Percentiles rank a stretch among this genome's conserved stretches.
Evolutionary conservation across 2,888 invertebrate genomes (phyloP).

Genomic region (Baronia brevicornis): DNA sequence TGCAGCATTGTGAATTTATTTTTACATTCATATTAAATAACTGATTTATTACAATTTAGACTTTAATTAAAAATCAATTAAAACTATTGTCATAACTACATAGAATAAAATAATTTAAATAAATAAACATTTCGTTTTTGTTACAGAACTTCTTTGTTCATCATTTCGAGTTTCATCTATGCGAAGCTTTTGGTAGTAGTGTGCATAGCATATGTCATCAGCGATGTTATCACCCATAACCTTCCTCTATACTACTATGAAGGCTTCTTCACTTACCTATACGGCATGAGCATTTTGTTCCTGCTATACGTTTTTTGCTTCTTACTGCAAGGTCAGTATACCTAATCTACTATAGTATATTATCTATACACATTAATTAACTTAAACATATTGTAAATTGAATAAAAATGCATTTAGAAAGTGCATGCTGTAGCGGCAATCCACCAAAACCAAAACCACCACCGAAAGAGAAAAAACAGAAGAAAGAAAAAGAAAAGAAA

Average conservation of each 20-base stretch:
- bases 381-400: not conserved
- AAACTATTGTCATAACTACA: no score
- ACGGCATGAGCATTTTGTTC: constrained; percentile 94
- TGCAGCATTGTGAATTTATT: constrained; percentile 1
- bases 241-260: constrained; percentile 95
- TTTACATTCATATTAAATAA: no score
- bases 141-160: constrained; percentile 94
- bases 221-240: constrained; percentile 95
- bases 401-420: constrained; percentile 69
- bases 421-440: constrained; percentile 86
- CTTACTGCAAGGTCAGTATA: constrained; percentile 82
- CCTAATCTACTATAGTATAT: not conserved
- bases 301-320: constrained; percentile 96
- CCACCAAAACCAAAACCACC: constrained; percentile 80
- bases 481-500: constrained; percentile 79
- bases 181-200: constrained; percentile 95
- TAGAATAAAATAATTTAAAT: no score
- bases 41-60: no score
- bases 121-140: no score
- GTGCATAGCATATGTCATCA: constrained; percentile 95
- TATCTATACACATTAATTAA: not conserved
- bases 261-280: constrained; percentile 95
- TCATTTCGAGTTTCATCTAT: constrained; percentile 97
- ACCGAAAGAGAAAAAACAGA: constrained; percentile 81
- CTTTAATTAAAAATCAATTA: no score